Percentiles rank a stretch among this genome's conserved stretches.
These are phyloP conservation scores for Myathropa florea DNA, from an alignment of 2,888 invertebrate genomes.

Conservation along the genomic window DNA sequence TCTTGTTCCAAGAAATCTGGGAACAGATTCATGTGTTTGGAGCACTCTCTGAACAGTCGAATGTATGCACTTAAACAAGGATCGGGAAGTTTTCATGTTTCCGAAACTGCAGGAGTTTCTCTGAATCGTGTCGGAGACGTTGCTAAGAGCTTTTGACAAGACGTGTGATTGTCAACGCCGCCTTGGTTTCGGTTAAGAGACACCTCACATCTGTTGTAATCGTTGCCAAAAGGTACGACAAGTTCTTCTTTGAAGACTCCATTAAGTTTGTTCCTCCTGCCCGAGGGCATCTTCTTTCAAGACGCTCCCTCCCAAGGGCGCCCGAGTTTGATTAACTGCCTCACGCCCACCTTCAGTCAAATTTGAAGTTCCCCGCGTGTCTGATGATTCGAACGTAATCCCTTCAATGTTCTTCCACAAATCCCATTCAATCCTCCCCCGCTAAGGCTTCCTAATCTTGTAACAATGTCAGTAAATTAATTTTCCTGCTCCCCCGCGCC, in stretches of 20 bases:
- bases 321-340: neutral
- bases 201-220: too few species aligned
- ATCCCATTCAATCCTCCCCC: neutral
- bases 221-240: too few species aligned
- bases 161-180: too few species aligned
- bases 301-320: neutral
- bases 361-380: neutral
- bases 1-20: too few species aligned
- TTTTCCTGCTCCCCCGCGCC: conserved; percentile 31
- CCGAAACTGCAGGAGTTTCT: too few species aligned
- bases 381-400: neutral
- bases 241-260: neutral
- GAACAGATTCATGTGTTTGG: too few species aligned
- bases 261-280: neutral
- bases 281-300: neutral
- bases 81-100: too few species aligned
- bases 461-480: conserved; percentile 54
- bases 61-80: too few species aligned
- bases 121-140: too few species aligned
- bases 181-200: too few species aligned
- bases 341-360: neutral
- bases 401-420: neutral
- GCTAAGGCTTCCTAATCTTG: conserved; percentile 9
- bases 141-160: too few species aligned
- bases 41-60: too few species aligned